Percentiles rank a stretch among this genome's conserved stretches.
Conservation (phyloP, 2,797 vertebrate genomes). For the Danio choprae region DNA sequence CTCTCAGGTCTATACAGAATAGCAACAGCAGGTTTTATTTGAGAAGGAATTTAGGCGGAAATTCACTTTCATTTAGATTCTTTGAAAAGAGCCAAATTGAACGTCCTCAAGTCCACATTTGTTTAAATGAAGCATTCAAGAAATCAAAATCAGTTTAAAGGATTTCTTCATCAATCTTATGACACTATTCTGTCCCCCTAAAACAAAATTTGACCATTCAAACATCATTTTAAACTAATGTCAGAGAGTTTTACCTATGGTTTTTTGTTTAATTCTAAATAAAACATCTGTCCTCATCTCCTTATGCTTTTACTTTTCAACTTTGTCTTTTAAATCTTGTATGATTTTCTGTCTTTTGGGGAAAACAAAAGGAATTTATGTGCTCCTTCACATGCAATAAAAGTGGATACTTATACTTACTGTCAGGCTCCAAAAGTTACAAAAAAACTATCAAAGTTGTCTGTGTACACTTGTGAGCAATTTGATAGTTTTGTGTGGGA, state of each 20-base stretch:
- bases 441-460: not conserved
- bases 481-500: not conserved
- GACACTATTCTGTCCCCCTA: not conserved
- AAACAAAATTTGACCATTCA: not conserved
- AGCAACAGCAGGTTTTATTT: slow-evolving; percentile 7
- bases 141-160: not conserved
- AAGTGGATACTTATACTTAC: not conserved
- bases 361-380: not conserved
- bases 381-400: not conserved
- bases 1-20: not conserved
- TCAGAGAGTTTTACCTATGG: not conserved
- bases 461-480: not conserved
- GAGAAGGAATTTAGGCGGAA: slow-evolving; percentile 17
- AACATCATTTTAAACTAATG: not conserved
- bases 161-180: not conserved
- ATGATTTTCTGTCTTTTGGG: not conserved
- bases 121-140: not conserved
- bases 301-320: not conserved
- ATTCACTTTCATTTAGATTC: slow-evolving; percentile 12
- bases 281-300: not conserved
- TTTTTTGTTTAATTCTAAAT: not conserved
- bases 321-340: not conserved
- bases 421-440: not conserved
- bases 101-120: not conserved
- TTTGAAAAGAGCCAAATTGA: slow-evolving; percentile 1